Evolutionary conservation across 2,113 vertebrate genomes (phyloP).

Genomic region (Scatophagus argus): DNA sequence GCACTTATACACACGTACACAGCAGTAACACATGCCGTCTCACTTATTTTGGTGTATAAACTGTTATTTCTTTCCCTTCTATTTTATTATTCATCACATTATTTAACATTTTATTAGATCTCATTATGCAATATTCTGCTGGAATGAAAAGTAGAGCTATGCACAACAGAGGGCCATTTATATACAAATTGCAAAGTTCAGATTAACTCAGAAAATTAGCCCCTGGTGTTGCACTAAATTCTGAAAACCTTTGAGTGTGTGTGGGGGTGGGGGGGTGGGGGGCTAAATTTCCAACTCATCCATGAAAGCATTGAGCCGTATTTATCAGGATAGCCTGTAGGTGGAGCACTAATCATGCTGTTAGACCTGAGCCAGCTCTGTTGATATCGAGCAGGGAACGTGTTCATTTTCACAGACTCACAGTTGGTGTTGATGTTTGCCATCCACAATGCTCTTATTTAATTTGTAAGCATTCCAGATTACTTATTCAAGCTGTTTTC

Average conservation of each 20-base stretch:
- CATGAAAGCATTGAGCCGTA: conserved; percentile 31
- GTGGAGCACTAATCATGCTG: conserved; percentile 80
- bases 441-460: conserved; percentile 5
- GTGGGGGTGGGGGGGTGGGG: too few relatives aligned
- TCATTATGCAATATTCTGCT: conserved; percentile 29
- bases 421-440: conserved; percentile 21
- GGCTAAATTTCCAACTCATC: conserved; percentile 20
- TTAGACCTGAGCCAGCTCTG: conserved; percentile 14
- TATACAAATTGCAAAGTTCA: conserved; percentile 42
- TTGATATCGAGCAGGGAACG: conserved; percentile 21
- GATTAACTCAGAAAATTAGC: conserved; percentile 48
- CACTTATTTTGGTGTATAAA: neutral
- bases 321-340: conserved; percentile 70
- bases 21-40: neutral
- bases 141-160: conserved; percentile 19
- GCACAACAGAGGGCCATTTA: conserved; percentile 47
- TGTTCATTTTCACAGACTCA: conserved; percentile 35
- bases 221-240: conserved; percentile 52
- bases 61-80: neutral
- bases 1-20: neutral
- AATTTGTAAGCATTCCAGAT: conserved; percentile 9
- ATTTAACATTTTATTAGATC: conserved; percentile 26
- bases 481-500: neutral
- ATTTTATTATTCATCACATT: conserved; percentile 28
- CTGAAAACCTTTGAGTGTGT: conserved; percentile 19